phyloP scores from a whole-genome alignment of 2,797 vertebrate genomes.

The Australoheros facetus region DNA sequence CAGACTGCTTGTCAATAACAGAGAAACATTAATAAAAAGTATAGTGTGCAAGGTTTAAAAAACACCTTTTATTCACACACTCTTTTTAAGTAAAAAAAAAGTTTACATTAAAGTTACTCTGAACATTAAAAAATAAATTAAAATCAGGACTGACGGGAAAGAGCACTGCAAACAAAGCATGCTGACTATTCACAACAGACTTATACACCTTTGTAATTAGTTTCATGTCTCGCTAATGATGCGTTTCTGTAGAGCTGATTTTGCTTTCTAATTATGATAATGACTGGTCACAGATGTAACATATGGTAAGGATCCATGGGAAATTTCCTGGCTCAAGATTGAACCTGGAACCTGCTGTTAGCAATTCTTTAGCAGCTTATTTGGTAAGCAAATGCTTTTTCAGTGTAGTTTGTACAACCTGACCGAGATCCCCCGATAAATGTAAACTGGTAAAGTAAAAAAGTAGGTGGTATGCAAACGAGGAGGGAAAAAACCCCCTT shows the following conservation, averaged over 20 bases:
- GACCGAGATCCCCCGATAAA: background rate
- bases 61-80: background rate
- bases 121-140: too few relatives aligned
- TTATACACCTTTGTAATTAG: too few relatives aligned
- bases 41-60: background rate
- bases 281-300: background rate
- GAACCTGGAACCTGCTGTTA: background rate
- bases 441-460: background rate
- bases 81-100: too few relatives aligned
- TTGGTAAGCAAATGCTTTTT: background rate
- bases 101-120: too few relatives aligned
- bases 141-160: too few relatives aligned
- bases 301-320: background rate
- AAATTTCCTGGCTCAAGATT: background rate
- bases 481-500: too few relatives aligned
- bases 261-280: background rate
- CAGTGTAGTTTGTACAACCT: background rate
- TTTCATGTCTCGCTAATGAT: too few relatives aligned
- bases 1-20: conserved; percentile 76
- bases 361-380: background rate
- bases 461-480: too few relatives aligned
- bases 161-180: too few relatives aligned
- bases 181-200: too few relatives aligned
- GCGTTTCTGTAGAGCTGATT: background rate
- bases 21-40: background rate